Conservation (phyloP, 2,797 vertebrate genomes). For the Chromis chromis region DNA sequence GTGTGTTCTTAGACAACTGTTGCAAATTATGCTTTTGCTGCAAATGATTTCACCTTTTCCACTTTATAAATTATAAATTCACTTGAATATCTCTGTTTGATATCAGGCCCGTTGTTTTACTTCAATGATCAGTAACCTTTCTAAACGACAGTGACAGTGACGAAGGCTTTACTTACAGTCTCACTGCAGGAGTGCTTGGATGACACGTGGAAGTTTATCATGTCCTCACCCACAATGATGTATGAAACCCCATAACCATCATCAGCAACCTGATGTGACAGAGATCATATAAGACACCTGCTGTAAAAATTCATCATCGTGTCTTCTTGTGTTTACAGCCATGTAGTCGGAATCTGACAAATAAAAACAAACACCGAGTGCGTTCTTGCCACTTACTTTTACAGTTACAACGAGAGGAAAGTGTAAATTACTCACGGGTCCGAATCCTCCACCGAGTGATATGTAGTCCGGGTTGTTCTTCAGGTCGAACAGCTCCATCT, state of each 20-base stretch:
- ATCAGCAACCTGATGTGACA: constrained; percentile 84
- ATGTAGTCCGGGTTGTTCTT: constrained; percentile 88
- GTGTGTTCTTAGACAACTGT: too few relatives aligned
- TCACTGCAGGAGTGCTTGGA: constrained; percentile 87
- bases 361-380: too few relatives aligned
- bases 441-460: constrained; percentile 91
- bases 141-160: not conserved
- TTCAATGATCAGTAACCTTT: too few relatives aligned
- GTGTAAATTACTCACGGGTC: constrained; percentile 84
- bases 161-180: constrained; percentile 82
- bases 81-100: too few relatives aligned
- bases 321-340: too few relatives aligned
- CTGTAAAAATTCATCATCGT: too few relatives aligned
- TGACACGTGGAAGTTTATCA: constrained; percentile 92
- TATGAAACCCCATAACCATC: constrained; percentile 93
- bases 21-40: too few relatives aligned
- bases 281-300: not conserved
- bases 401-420: not conserved
- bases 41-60: too few relatives aligned
- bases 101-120: too few relatives aligned
- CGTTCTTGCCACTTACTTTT: too few relatives aligned
- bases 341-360: too few relatives aligned
- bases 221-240: constrained; percentile 89
- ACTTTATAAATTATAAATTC: too few relatives aligned
- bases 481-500: constrained; percentile 89